Conservation (phyloP, 2,113 vertebrate species). For the Myiagra hebetior region DNA sequence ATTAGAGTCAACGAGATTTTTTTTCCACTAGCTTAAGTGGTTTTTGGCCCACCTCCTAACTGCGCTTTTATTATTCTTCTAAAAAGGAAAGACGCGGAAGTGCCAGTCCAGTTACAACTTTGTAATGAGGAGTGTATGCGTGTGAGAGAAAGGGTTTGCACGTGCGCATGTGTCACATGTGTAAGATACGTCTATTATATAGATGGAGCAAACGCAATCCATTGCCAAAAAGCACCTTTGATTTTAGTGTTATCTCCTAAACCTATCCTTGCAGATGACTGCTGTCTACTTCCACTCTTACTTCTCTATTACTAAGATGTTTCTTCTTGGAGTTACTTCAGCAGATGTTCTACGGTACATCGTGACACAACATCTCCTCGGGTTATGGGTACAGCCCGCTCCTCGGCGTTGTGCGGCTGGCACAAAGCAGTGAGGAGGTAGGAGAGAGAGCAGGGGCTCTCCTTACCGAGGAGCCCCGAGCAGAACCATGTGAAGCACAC, state of each 20-base stretch:
- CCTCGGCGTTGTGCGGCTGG: neutral
- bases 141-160: neutral
- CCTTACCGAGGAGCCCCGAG: neutral
- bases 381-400: fast-evolving
- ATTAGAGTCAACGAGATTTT: neutral
- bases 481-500: neutral
- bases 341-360: neutral
- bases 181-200: neutral
- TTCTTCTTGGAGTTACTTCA: neutral
- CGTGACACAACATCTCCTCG: neutral
- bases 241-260: neutral
- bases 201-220: neutral
- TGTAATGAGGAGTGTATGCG: neutral
- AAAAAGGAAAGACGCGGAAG: neutral
- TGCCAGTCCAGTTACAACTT: constrained; percentile 10
- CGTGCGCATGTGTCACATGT: neutral
- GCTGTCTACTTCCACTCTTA: neutral
- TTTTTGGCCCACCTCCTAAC: constrained; percentile 28
- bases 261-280: neutral
- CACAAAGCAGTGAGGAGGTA: neutral
- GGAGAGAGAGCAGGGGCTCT: neutral
- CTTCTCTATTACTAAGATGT: neutral
- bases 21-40: neutral
- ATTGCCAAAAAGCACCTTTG: neutral
- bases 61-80: neutral